phyloP scores from a whole-genome alignment of 2,888 invertebrate species.

The Eristalis pertinax region DNA sequence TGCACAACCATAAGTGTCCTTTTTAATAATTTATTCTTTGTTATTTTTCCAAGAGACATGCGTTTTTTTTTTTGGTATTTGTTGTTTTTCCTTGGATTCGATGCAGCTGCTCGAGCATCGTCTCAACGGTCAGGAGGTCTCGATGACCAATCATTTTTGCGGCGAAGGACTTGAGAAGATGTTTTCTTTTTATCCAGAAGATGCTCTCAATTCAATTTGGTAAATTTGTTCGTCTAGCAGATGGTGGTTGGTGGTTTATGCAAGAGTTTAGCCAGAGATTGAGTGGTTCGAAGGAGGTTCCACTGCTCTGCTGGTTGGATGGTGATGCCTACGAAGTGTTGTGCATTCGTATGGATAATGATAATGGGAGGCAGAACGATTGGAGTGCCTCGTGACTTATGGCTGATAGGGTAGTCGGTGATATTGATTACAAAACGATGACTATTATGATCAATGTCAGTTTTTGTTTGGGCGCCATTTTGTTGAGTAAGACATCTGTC shows the following conservation, averaged over 20 bases:
- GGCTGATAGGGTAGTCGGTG: too few relatives aligned
- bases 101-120: background rate
- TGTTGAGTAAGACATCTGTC: too few relatives aligned
- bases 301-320: too few relatives aligned
- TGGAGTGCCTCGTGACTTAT: too few relatives aligned
- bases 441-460: too few relatives aligned
- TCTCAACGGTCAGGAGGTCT: background rate
- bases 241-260: background rate
- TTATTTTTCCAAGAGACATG: conserved; percentile 41
- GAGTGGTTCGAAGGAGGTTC: background rate
- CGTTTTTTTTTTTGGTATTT: conserved; percentile 9
- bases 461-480: too few relatives aligned
- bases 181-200: background rate
- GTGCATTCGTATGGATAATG: too few relatives aligned
- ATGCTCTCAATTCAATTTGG: background rate
- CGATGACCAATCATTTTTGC: background rate
- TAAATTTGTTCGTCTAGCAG: background rate
- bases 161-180: background rate
- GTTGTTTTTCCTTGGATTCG: background rate
- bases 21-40: conserved; percentile 71
- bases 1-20: conserved; percentile 63
- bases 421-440: too few relatives aligned
- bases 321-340: too few relatives aligned
- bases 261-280: background rate
- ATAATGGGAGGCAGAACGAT: too few relatives aligned